phyloP scores from a whole-genome alignment of 2,113 vertebrate species.

The Channa argus region DNA sequence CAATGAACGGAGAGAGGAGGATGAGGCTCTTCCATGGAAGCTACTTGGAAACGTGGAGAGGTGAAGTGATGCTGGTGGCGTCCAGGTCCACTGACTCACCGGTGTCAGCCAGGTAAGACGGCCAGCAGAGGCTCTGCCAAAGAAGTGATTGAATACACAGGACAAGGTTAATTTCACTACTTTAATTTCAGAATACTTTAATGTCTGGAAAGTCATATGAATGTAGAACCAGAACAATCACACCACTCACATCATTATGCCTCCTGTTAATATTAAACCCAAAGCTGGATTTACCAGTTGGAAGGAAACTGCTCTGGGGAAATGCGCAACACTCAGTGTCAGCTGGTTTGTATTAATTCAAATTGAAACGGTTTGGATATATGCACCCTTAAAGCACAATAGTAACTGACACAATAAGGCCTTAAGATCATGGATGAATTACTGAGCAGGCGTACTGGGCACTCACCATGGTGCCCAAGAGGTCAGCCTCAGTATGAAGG shows the following conservation, averaged over 20 bases:
- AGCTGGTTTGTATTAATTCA: neutral
- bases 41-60: slow-evolving; percentile 83
- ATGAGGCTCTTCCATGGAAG: slow-evolving; percentile 58
- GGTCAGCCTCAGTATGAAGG: no score
- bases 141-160: neutral
- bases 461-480: no score
- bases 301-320: no score
- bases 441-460: no score
- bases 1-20: slow-evolving; percentile 66
- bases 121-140: neutral
- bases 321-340: neutral
- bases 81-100: slow-evolving; percentile 10
- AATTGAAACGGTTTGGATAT: neutral
- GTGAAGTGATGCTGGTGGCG: slow-evolving; percentile 69
- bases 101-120: slow-evolving; percentile 55
- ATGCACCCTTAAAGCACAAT: neutral
- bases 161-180: no score
- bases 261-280: neutral
- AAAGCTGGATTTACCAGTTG: neutral
- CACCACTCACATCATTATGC: neutral
- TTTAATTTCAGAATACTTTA: no score
- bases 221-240: neutral
- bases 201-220: neutral
- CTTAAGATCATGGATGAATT: neutral
- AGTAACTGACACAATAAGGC: neutral